Percentiles rank a stretch among this genome's conserved stretches.
Conservation (phyloP, 53 echinoderm and acorn worm species). For the Stichopus horrens region DNA sequence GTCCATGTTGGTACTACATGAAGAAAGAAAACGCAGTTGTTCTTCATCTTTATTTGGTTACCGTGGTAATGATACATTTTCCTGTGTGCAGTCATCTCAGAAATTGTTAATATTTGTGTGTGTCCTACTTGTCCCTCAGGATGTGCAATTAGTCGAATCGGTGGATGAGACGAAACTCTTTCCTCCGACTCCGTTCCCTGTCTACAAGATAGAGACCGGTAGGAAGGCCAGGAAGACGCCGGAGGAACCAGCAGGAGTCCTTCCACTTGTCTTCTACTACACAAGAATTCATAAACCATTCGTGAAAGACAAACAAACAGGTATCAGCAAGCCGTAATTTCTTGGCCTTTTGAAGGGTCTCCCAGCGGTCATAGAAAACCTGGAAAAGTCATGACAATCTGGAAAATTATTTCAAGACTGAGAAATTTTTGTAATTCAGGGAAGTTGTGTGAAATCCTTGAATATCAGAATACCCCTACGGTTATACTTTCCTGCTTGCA, state of each 20-base stretch:
- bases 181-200: slow-evolving; percentile 70
- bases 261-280: slow-evolving; percentile 89
- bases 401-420: too few species aligned
- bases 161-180: slow-evolving; percentile 61
- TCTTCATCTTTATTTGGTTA: too few species aligned
- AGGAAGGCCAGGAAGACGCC: slow-evolving; percentile 64
- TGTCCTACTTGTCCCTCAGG: slow-evolving; percentile 50
- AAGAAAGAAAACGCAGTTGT: too few species aligned
- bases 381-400: too few species aligned
- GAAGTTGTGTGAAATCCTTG: too few species aligned
- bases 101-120: background rate
- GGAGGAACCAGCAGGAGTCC: slow-evolving; percentile 63
- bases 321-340: slow-evolving; percentile 34
- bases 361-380: too few species aligned
- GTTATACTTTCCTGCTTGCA: background rate
- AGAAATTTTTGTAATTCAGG: too few species aligned
- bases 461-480: too few species aligned
- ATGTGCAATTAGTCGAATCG: slow-evolving; percentile 67
- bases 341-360: too few species aligned
- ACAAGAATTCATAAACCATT: slow-evolving; percentile 76
- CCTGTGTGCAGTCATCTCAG: background rate
- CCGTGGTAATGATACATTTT: too few species aligned
- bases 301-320: slow-evolving; percentile 76
- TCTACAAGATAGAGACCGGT: slow-evolving; percentile 72
- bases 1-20: too few species aligned